Evolutionary conservation across 2,888 invertebrate species (phyloP), one percentile per base, ranked within the genome.

Genomic region (Notodonta ziczac): DNA sequence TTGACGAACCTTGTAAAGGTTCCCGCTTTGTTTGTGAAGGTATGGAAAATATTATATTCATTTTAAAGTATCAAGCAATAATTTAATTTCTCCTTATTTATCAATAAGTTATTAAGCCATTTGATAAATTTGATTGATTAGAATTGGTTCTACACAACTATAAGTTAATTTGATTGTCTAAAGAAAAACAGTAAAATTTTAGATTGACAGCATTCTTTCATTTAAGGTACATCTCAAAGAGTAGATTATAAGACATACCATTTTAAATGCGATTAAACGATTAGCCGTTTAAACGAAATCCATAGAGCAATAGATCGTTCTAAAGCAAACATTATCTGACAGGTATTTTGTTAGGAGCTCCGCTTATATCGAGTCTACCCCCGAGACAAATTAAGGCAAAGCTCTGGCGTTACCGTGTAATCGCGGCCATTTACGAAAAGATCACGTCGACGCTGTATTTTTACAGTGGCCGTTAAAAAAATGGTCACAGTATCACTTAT

Each of bases 371-470:
- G 78, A 77, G 76, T 74, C 74, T 68, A 58, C 65, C 65, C 61
- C 63, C 58, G 73, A 74, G 76, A 75, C 78, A 72, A 80, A 80
- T 80, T 76, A 79, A 75, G 76, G 77, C 72, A 68, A 68, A 72
- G 70, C 66, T 69, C 71, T 67, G 69, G 69, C 73, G 71, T 75
- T 74, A 68, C 67, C 65, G 66, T 64, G 77, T 83, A 84, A 86
- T 85, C 81, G 82, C 72, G 70, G 79, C 83, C 80, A 85, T 85
- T 85, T 84, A 80, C 73, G 80, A 72, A 72, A 77, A 80, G 80
- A 83, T 82, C 83, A 80, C 82, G 83, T 81, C 76, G 70, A 66
- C 72, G 71, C 73, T 79, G 76, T 78, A 80, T 77, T 78, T 75
- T 81, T 80, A 80, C 73, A 69, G 59, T 69, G 74, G 76, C 72